Conservation (phyloP, 2,888 invertebrate genomes). For the Thecophora atra region DNA sequence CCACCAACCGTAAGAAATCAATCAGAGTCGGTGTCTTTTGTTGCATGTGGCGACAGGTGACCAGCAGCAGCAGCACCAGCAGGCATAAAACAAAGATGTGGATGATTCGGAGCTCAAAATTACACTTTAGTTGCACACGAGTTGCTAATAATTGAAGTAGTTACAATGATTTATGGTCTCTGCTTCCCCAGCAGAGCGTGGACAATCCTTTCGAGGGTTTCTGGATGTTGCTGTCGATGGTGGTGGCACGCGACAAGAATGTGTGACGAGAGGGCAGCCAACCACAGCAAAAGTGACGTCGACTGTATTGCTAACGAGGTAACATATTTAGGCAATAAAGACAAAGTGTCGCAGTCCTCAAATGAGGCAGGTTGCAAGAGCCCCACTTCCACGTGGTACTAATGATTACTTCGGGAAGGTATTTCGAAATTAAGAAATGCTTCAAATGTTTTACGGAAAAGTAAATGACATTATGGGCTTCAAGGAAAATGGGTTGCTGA, state of each 20-base stretch:
- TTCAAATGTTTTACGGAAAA: no score
- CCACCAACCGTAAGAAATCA: no score
- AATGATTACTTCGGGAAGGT: no score
- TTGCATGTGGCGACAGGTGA: neutral
- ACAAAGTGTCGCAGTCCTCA: neutral
- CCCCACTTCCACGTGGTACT: no score
- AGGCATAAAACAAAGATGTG: constrained; percentile 19
- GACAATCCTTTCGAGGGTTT: neutral
- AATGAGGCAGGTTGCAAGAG: neutral
- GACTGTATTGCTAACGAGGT: neutral
- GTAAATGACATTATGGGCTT: no score
- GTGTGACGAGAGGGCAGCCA: neutral
- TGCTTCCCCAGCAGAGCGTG: neutral
- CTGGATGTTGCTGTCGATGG: neutral
- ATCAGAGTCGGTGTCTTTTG: neutral
- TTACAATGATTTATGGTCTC: constrained; percentile 46
- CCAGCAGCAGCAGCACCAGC: neutral
- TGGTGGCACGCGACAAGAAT: neutral
- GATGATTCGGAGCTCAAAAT: constrained; percentile 46
- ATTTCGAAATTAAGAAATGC: no score
- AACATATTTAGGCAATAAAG: neutral
- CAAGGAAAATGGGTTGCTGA: no score
- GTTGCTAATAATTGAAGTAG: constrained; percentile 47
- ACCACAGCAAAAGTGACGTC: neutral
- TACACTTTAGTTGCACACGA: constrained; percentile 34